phyloP scores from a whole-genome alignment of 2,797 vertebrate species.

The Rhinophrynus dorsalis region DNA sequence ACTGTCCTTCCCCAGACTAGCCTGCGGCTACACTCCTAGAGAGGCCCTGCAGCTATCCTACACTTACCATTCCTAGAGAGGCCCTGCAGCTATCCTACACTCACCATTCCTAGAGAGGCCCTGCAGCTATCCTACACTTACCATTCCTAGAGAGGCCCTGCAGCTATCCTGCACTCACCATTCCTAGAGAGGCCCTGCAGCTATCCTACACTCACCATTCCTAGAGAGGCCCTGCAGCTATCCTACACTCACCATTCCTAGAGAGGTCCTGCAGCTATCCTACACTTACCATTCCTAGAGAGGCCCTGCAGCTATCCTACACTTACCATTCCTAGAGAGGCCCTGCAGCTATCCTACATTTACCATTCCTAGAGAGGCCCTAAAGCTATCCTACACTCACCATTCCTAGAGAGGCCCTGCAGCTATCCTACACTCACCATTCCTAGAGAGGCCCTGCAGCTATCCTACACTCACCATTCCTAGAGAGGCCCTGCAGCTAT shows the following conservation, averaged over 20 bases:
- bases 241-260: slow-evolving; percentile 65
- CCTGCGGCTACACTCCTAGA: background rate
- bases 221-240: background rate
- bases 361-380: slow-evolving; percentile 67
- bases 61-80: slow-evolving; percentile 66
- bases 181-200: slow-evolving; percentile 20
- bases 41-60: background rate
- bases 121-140: slow-evolving; percentile 54
- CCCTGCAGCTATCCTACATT: slow-evolving; percentile 1
- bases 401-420: slow-evolving; percentile 52
- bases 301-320: background rate
- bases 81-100: slow-evolving; percentile 3
- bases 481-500: background rate
- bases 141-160: slow-evolving; percentile 60
- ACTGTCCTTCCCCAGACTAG: background rate
- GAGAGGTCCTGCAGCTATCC: background rate
- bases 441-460: slow-evolving; percentile 7
- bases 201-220: slow-evolving; percentile 65
- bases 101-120: slow-evolving; percentile 67
- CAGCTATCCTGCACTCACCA: slow-evolving; percentile 67
- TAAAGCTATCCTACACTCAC: slow-evolving; percentile 62
- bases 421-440: slow-evolving; percentile 66
- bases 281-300: slow-evolving; percentile 64
- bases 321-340: slow-evolving; percentile 67
- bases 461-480: slow-evolving; percentile 65